phyloP scores from a whole-genome alignment of 2,113 vertebrate species.

The Cairina moschata region DNA sequence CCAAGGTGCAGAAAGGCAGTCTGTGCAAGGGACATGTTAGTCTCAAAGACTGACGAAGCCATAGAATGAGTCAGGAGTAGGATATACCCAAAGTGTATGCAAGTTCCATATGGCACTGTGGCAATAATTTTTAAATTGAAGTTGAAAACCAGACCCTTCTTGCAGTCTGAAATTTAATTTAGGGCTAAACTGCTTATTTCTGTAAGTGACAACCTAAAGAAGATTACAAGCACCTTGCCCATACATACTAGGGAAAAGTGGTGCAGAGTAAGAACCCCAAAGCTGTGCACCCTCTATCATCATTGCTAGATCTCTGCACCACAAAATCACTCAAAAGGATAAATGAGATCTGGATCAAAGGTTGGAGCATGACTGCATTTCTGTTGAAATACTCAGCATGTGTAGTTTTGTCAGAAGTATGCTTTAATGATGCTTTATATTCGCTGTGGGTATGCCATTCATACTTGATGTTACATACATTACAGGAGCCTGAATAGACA shows the following conservation, averaged over 20 bases:
- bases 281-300: background rate
- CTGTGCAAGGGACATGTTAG: background rate
- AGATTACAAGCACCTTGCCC: background rate
- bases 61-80: background rate
- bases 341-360: background rate
- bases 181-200: background rate
- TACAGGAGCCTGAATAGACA: background rate
- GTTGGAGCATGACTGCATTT: background rate
- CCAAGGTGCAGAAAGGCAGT: background rate
- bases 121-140: background rate
- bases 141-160: background rate
- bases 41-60: background rate
- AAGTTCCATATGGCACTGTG: background rate
- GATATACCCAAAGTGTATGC: background rate
- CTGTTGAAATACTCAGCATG: background rate
- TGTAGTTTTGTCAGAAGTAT: background rate
- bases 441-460: background rate
- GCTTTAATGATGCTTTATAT: background rate
- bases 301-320: background rate
- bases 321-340: background rate
- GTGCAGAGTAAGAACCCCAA: accelerated
- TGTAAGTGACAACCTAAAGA: background rate
- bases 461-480: background rate
- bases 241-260: background rate
- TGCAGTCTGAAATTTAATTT: background rate